These are phyloP conservation scores for Capromys pilorides DNA, from an alignment of 2,797 vertebrate genomes.

Conservation along the genomic window DNA sequence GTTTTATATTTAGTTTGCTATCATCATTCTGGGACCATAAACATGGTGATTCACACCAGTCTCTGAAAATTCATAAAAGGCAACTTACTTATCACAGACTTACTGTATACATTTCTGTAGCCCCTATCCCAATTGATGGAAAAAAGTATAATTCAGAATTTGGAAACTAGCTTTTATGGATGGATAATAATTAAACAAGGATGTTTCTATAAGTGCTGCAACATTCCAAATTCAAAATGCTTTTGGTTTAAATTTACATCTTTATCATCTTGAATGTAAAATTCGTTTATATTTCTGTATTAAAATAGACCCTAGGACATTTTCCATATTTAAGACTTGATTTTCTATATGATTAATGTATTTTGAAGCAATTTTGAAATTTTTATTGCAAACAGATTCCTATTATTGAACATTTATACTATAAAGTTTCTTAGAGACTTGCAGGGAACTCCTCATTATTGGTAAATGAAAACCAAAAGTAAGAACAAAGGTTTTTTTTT, in stretches of 20 bases:
- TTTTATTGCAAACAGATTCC: constrained; percentile 37
- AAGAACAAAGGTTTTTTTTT: constrained; percentile 37
- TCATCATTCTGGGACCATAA: neutral
- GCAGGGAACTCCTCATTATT: constrained; percentile 30
- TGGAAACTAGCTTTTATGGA: neutral
- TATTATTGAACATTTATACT: constrained; percentile 39
- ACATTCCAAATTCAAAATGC: constrained; percentile 38
- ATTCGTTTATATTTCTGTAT: neutral
- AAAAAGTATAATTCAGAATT: neutral
- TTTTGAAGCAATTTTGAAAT: constrained; percentile 44
- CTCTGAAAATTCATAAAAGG: constrained; percentile 14
- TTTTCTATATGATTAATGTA: constrained; percentile 21
- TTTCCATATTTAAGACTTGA: constrained; percentile 55
- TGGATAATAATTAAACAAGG: neutral
- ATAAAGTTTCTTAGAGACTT: constrained; percentile 49
- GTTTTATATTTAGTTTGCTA: neutral
- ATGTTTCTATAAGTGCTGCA: neutral
- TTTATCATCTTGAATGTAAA: constrained; percentile 22
- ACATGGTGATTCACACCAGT: neutral
- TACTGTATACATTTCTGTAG: neutral
- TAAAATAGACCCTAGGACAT: constrained; percentile 6
- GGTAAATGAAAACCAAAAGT: constrained; percentile 51
- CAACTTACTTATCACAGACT: constrained; percentile 1
- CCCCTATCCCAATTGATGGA: neutral
- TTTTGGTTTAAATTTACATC: constrained; percentile 7